Percentiles rank a stretch among this genome's conserved stretches.
Evolutionary conservation across 2,113 vertebrate species (phyloP).

Genomic region (Myodes glareolus): DNA sequence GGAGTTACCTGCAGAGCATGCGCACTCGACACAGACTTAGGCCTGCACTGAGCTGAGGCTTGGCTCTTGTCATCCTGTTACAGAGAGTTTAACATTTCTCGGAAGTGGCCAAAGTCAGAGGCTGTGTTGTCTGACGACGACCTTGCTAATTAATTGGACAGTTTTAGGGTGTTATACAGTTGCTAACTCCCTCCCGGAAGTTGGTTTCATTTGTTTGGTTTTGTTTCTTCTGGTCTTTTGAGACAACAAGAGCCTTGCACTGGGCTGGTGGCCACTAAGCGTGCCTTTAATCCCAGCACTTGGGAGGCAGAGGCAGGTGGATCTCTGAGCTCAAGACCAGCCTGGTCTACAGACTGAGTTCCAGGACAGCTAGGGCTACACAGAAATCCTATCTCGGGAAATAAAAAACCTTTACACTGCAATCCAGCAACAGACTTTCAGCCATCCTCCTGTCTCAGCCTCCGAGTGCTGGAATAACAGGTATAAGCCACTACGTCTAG

Average conservation of each 20-base stretch:
- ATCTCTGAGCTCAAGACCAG: too few relatives aligned
- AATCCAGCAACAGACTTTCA: background rate
- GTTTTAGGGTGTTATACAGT: too few relatives aligned
- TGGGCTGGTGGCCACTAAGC: too few relatives aligned
- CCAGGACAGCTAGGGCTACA: too few relatives aligned
- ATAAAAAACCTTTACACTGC: background rate
- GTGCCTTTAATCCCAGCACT: too few relatives aligned
- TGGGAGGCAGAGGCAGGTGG: too few relatives aligned
- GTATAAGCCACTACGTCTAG: background rate
- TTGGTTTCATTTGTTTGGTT: background rate
- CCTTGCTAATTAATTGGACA: background rate
- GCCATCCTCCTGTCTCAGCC: background rate
- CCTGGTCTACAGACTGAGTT: too few relatives aligned
- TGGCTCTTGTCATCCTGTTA: background rate
- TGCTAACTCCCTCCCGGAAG: background rate
- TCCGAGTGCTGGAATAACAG: background rate
- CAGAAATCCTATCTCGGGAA: too few relatives aligned
- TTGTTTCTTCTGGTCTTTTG: background rate
- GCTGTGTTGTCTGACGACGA: background rate
- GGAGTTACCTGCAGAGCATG: rapidly evolving
- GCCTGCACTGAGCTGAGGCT: background rate
- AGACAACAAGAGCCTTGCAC: background rate
- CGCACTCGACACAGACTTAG: background rate
- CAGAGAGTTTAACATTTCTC: background rate
- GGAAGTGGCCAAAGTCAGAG: background rate